These are phyloP conservation scores for Lerema accius DNA, from an alignment of 1,140 invertebrate genomes.

Conservation along the genomic window DNA sequence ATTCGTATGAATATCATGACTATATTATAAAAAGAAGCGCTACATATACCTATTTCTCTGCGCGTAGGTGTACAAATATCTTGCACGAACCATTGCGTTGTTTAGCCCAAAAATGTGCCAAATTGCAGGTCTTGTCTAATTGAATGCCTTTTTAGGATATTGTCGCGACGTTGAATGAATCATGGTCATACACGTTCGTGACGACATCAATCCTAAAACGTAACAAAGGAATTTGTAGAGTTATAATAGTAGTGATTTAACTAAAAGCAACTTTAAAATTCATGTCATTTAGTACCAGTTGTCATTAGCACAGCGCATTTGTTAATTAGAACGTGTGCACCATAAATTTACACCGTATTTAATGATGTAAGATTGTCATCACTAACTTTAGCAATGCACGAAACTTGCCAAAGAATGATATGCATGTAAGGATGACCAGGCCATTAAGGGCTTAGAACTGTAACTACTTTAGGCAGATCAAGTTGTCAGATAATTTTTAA, in stretches of 20 bases:
- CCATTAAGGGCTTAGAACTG: not conserved
- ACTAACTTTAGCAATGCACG: slow-evolving; percentile 1
- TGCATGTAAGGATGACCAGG: not conserved
- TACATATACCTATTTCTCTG: too few relatives aligned
- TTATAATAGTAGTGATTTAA: not conserved
- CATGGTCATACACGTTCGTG: slow-evolving; percentile 32
- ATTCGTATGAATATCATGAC: too few relatives aligned
- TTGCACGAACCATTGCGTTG: slow-evolving; percentile 22
- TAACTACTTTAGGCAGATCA: too few relatives aligned
- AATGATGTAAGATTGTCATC: slow-evolving; percentile 4
- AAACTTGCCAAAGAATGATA: slow-evolving; percentile 6
- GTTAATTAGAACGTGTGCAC: not conserved
- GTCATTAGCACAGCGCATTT: not conserved
- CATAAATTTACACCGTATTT: not conserved
- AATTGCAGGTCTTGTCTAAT: slow-evolving; percentile 43
- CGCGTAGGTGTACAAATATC: not conserved
- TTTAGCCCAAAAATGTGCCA: not conserved
- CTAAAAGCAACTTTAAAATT: too few relatives aligned
- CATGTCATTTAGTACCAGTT: too few relatives aligned
- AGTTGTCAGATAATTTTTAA: too few relatives aligned
- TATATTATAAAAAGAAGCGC: too few relatives aligned
- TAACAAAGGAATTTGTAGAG: slow-evolving; percentile 1
- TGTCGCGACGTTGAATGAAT: slow-evolving; percentile 42
- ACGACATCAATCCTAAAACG: slow-evolving; percentile 21
- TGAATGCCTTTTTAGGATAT: slow-evolving; percentile 45